Base-by-base conservation (phyloP, 2,888 invertebrate genomes). In the Gibbula magus region DNA sequence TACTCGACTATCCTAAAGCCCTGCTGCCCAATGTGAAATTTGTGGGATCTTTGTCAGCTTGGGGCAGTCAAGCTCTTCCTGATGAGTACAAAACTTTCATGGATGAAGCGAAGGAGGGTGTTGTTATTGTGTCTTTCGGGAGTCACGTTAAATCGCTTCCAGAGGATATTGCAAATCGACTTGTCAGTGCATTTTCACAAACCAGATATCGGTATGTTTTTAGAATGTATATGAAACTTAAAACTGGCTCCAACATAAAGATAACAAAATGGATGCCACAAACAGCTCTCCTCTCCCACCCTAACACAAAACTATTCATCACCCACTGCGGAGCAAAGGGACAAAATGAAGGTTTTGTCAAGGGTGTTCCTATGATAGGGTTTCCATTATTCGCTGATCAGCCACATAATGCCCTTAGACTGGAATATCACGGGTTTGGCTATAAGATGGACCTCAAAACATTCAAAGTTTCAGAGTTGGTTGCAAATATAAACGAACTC, bases 251-350 rank as follows among this genome's bases (percentile, higher is more conserved):
- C 0, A 82, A 85, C 52, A 77, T 86, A 1, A 29, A 80, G 16
- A 32, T 75, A 10, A 52, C 76, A 5, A 67, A 77, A 20, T 89
- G 89, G 89, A 52, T 88, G 22, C 89, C 88, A 8, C 87, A 89
- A 70, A 85, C 86, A 32, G 86, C 86, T 53, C 73, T 89, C 0
- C 84, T 88, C 18, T 86, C 81, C 13, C 87, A 89, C 73, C 74
- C 52, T 4, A 86, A 84, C 45, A 80, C 82, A 5, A 85, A 84
- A 75, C 75, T 87, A 10, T 87, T 89, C 75, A 82, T 89, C 5
- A 85, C 87, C 10, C 89, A 89, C 74, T 87, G 86, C 52, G 89
- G 89, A 3, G 82, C 76, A 51, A 87, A 86, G 53, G 85, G 89
- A 7, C 84, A 84, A 32, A 86, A 82, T 80, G 89, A 89, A 77